These are phyloP conservation scores for Myripristis murdjan DNA, from an alignment of 2,797 vertebrate species.

Conservation along the genomic window DNA sequence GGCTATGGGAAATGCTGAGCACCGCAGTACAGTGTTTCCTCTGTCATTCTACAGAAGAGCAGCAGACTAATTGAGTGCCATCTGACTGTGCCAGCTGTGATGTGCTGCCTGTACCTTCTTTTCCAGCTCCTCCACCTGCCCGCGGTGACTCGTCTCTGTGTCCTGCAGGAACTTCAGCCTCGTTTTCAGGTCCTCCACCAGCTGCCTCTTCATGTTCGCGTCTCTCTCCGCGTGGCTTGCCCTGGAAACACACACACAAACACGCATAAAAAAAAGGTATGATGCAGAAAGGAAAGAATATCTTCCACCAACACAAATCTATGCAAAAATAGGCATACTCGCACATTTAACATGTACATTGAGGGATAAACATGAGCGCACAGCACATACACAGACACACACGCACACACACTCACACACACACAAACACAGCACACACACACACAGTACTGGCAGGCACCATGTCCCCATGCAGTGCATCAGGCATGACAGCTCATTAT, in stretches of 20 bases:
- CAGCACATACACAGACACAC: not conserved
- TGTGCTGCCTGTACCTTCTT: conserved; percentile 87
- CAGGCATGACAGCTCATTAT: conserved; percentile 85
- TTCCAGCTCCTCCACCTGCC: conserved; percentile 88
- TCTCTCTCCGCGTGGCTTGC: conserved; percentile 88
- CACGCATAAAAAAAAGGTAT: not conserved
- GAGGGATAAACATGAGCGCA: conserved; percentile 33
- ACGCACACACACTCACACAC: conserved; percentile 11
- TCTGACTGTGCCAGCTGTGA: not conserved
- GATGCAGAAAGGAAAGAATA: not conserved
- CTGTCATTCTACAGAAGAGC: not conserved
- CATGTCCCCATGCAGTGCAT: conserved; percentile 78
- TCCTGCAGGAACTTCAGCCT: conserved; percentile 91
- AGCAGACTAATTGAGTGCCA: not conserved
- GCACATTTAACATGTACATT: not conserved
- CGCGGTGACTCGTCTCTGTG: conserved; percentile 87
- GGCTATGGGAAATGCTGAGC: conserved; percentile 3
- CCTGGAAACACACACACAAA: conserved; percentile 69
- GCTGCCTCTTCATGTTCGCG: conserved; percentile 91
- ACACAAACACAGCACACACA: conserved; percentile 2
- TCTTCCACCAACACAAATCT: too few relatives aligned
- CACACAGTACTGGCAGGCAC: conserved; percentile 63
- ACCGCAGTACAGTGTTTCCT: not conserved
- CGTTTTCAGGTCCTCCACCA: conserved; percentile 91
- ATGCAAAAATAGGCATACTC: not conserved